Conservation (phyloP, 2,888 invertebrate species). For the Blomia tropicalis region DNA sequence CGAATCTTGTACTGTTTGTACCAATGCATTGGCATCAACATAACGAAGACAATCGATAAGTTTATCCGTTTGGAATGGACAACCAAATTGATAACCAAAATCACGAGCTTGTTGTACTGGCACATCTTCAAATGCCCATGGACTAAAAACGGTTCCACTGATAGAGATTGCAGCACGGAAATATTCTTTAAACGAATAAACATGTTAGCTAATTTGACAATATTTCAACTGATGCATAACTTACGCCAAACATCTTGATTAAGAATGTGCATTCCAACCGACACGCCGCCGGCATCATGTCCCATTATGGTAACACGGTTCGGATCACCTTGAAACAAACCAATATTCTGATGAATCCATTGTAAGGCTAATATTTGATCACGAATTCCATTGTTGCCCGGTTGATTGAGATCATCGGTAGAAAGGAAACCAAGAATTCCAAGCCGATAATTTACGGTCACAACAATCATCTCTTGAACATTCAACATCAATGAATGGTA, state of each 20-base stretch:
- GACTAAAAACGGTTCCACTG: conserved; percentile 26
- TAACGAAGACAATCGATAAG: conserved; percentile 23
- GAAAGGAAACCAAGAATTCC: conserved; percentile 37
- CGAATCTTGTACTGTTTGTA: conserved; percentile 2
- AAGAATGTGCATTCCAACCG: conserved; percentile 25
- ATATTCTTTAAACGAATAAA: background rate
- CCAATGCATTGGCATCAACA: conserved; percentile 14
- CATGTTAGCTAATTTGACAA: background rate
- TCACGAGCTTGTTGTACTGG: conserved; percentile 10
- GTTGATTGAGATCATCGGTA: conserved; percentile 30
- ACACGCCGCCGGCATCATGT: conserved; percentile 32
- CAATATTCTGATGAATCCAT: conserved; percentile 33
- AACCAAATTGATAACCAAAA: conserved; percentile 17
- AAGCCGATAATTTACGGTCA: conserved; percentile 39
- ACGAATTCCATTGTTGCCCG: conserved; percentile 34
- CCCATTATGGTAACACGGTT: conserved; percentile 33
- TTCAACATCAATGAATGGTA: conserved; percentile 31
- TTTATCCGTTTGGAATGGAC: background rate
- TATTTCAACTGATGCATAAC: background rate
- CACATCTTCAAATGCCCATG: conserved; percentile 20
- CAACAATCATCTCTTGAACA: conserved; percentile 39
- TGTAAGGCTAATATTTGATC: conserved; percentile 33
- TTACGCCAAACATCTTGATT: conserved; percentile 6
- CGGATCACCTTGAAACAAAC: conserved; percentile 32
- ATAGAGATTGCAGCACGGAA: conserved; percentile 16